A percentile compares a stretch with the other conserved stretches of the same genome.
phyloP scores from a whole-genome alignment of 2,888 invertebrate genomes.

The Silvanus unidentatus region DNA sequence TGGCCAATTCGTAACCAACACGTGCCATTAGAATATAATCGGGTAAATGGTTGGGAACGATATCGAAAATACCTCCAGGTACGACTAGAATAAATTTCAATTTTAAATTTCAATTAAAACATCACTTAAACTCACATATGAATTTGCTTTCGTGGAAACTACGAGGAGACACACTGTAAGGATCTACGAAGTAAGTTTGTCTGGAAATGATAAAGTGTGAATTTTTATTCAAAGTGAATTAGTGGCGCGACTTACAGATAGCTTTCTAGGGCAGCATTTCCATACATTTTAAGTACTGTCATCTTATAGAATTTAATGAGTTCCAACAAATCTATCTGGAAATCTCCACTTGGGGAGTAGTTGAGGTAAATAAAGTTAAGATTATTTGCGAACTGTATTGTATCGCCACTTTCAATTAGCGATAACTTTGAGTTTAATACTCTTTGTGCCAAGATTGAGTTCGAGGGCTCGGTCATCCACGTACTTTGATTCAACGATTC shows the following conservation, averaged over 20 bases:
- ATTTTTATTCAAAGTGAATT: too few species aligned
- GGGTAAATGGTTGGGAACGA: conserved; percentile 19
- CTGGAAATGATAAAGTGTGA: too few species aligned
- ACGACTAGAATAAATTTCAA: conserved; percentile 12
- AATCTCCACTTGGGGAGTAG: too few species aligned
- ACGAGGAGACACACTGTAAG: too few species aligned
- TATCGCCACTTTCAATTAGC: background rate
- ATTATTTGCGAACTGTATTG: background rate
- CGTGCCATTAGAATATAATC: conserved; percentile 26
- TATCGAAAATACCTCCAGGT: conserved; percentile 14
- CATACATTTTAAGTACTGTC: too few species aligned
- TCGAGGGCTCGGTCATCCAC: background rate
- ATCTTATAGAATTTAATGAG: too few species aligned
- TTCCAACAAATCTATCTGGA: too few species aligned
- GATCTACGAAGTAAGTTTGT: too few species aligned
- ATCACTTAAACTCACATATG: conserved; percentile 3
- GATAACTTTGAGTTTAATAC: background rate
- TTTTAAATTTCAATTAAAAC: background rate
- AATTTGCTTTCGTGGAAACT: too few species aligned
- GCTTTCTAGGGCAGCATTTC: too few species aligned
- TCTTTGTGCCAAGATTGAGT: background rate
- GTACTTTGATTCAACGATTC: background rate
- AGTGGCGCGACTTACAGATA: too few species aligned
- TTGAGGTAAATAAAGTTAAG: too few species aligned
- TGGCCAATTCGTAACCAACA: conserved; percentile 30